Evolutionary conservation across 2,113 vertebrate genomes (phyloP), one percentile per base, ranked within the genome.

Genomic region (Periophthalmodon schlosseri): DNA sequence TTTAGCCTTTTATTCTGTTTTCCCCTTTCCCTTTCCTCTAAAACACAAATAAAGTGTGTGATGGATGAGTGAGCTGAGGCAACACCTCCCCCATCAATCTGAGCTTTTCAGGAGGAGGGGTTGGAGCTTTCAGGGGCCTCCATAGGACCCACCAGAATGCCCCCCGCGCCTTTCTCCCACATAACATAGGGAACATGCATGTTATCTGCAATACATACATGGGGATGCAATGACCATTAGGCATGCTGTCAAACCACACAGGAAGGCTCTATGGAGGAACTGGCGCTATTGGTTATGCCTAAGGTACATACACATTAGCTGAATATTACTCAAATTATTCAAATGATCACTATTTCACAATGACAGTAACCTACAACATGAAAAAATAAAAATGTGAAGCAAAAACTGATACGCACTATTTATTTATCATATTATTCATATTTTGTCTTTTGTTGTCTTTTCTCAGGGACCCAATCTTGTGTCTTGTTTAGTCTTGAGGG

Each of bases 51-150:
- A 92, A 94, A 90, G 85, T 88, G 84, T 84, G 90, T 93, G 92
- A 93, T 94, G 92, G 93, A 94, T 93, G 90, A 91, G 84, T 78
- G 89, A 92, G 85, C 90, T 86, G 87, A 82, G 88, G 91, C 85
- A 88, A 92, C 92, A 92, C 93, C 91, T 90, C 90, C 93, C 90
- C 90, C 93, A 93, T 91, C 91, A 91, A 91, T 93, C 91, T 91
- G 76, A 49, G 67, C 68, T 72, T 81, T 77, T 50, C 7, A 70
- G 72, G 79, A 75, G 88, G 70, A 73, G 81, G 77, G 76, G 80
- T 83, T 71, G 73, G 56, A 87, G 78, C 91, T 91, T 88, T 89
- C 70, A 79, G 73, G 71, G 84, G 84, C 86, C 87, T 88, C 83
- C 75, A 71, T 68, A 80, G 83, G 81, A 82, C 60, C 52, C 58